Evolutionary conservation across 2,797 vertebrate genomes (phyloP).

Genomic region (Lithobates pipiens): DNA sequence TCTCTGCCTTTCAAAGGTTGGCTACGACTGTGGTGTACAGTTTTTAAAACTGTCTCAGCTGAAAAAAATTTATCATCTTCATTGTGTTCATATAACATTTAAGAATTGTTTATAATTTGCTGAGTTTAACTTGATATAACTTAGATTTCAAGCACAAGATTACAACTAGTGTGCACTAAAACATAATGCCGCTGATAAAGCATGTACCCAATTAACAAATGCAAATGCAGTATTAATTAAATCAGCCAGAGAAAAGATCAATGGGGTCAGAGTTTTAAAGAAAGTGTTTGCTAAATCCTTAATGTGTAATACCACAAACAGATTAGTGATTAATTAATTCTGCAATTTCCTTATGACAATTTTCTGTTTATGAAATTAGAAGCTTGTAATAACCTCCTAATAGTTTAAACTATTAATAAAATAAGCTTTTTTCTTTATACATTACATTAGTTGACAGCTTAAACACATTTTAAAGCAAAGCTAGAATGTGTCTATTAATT

Average conservation of each 20-base stretch:
- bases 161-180: background rate
- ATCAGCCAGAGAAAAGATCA: slow-evolving; percentile 34
- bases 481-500: no score
- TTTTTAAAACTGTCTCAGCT: no score
- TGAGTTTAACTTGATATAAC: background rate
- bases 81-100: no score
- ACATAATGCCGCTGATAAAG: slow-evolving; percentile 50
- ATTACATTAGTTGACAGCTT: no score
- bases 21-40: no score
- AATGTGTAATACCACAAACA: slow-evolving; percentile 7
- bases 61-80: no score
- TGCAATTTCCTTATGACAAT: background rate
- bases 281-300: background rate
- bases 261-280: slow-evolving; percentile 21
- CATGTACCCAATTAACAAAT: slow-evolving; percentile 29
- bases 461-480: no score
- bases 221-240: slow-evolving; percentile 32
- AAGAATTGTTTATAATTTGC: no score
- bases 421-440: no score
- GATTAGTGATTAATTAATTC: background rate
- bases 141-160: background rate
- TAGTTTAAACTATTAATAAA: no score
- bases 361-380: background rate
- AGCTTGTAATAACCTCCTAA: background rate
- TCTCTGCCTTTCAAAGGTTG: no score